A percentile compares a stretch with the other conserved stretches of the same genome.
phyloP scores from a whole-genome alignment of 2,797 vertebrate species.

The Sebastes ruberrimus region DNA sequence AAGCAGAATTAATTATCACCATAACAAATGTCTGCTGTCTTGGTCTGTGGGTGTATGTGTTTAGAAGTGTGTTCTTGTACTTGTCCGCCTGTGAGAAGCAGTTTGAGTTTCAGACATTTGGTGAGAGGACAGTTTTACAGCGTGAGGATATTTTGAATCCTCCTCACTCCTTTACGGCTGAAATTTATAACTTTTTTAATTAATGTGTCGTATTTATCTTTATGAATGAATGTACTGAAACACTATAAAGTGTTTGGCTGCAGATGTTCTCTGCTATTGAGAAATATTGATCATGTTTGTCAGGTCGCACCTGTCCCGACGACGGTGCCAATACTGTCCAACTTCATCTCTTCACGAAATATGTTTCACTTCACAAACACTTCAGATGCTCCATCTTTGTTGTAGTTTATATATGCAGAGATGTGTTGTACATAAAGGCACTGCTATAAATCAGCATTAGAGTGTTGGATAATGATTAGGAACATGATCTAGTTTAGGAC shows the following conservation, averaged over 20 bases:
- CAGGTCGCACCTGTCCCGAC: too few species aligned
- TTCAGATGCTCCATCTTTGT: too few species aligned
- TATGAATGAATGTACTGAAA: neutral
- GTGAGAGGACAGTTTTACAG: slow-evolving; percentile 40
- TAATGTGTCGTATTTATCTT: neutral
- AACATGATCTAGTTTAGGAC: too few species aligned
- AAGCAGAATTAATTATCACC: slow-evolving; percentile 70
- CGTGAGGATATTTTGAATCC: neutral
- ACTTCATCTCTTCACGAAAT: too few species aligned
- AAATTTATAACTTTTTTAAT: neutral
- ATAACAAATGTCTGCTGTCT: slow-evolving; percentile 65
- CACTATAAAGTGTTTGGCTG: neutral
- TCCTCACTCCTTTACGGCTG: neutral
- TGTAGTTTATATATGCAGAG: too few species aligned
- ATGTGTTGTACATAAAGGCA: too few species aligned
- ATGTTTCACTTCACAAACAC: too few species aligned
- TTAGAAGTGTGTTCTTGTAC: slow-evolving; percentile 40
- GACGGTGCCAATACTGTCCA: too few species aligned
- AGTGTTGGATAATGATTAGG: too few species aligned
- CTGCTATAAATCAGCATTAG: too few species aligned
- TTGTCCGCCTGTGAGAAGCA: slow-evolving; percentile 34
- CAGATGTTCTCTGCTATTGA: slow-evolving; percentile 3
- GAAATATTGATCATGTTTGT: slow-evolving; percentile 19
- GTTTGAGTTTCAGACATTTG: slow-evolving; percentile 37
- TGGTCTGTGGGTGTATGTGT: slow-evolving; percentile 57